A percentile compares a stretch with the other conserved stretches of the same genome.
Conservation (phyloP, 2,113 vertebrate genomes). For the Xiphophorus hellerii region DNA sequence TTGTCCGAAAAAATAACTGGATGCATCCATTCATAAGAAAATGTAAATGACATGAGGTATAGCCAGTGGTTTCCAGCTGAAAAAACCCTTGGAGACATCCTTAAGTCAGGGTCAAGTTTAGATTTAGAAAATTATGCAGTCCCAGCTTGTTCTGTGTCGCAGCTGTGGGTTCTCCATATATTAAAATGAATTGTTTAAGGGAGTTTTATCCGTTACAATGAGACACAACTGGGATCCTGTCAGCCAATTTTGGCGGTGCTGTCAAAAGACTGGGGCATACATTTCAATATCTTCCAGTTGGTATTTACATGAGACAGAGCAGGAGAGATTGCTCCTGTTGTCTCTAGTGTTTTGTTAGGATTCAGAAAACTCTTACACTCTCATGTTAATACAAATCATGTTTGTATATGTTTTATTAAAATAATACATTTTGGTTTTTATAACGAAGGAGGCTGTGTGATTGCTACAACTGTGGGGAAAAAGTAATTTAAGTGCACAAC, state of each 20-base stretch:
- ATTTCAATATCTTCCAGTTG: slow-evolving; percentile 63
- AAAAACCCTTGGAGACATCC: slow-evolving; percentile 72
- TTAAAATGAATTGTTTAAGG: slow-evolving; percentile 73
- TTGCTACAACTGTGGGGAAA: background rate
- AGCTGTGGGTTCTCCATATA: slow-evolving; percentile 56
- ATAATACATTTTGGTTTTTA: background rate
- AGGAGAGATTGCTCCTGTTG: slow-evolving; percentile 2
- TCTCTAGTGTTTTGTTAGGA: slow-evolving; percentile 26
- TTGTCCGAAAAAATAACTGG: slow-evolving; percentile 68
- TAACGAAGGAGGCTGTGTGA: background rate
- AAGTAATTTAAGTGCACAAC: background rate
- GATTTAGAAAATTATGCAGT: slow-evolving; percentile 64
- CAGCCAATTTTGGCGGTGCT: slow-evolving; percentile 64
- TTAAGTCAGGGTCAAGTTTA: slow-evolving; percentile 72
- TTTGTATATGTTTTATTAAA: background rate
- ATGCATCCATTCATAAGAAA: slow-evolving; percentile 73
- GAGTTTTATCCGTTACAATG: slow-evolving; percentile 70
- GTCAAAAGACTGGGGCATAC: slow-evolving; percentile 55
- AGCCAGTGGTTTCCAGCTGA: slow-evolving; percentile 59
- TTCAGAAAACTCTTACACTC: background rate
- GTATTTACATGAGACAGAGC: slow-evolving; percentile 56
- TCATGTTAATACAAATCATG: background rate
- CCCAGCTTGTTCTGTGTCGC: slow-evolving; percentile 25
- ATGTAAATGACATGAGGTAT: slow-evolving; percentile 59
- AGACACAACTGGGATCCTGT: slow-evolving; percentile 57